Evolutionary conservation across 2,888 invertebrate genomes (phyloP).

Genomic region (Tyria jacobaeae): DNA sequence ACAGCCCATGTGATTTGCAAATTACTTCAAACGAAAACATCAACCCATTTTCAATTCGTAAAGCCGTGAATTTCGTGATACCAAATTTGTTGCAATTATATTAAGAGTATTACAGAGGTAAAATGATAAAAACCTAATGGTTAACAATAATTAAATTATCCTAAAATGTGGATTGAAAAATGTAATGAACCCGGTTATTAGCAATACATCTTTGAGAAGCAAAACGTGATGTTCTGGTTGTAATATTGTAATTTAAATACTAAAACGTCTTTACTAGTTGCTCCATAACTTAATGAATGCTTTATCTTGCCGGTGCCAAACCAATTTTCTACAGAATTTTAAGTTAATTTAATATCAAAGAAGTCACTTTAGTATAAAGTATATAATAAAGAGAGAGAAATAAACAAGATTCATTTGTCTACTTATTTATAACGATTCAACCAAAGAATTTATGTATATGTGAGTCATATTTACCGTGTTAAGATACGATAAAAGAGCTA

Average conservation of each 20-base stretch:
- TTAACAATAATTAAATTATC: too few relatives aligned
- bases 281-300: conserved; percentile 20
- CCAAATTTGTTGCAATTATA: background rate
- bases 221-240: background rate
- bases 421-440: too few relatives aligned
- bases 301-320: conserved; percentile 15
- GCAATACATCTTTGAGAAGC: too few relatives aligned
- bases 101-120: too few relatives aligned
- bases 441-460: too few relatives aligned
- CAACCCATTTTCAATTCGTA: background rate
- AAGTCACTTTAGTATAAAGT: background rate
- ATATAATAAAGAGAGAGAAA: background rate
- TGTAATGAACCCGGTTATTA: too few relatives aligned
- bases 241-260: too few relatives aligned
- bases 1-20: background rate
- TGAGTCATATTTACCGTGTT: too few relatives aligned
- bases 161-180: too few relatives aligned
- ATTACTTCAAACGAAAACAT: background rate
- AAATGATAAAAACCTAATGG: too few relatives aligned
- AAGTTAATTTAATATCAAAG: conserved; percentile 6
- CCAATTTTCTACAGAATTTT: conserved; percentile 14
- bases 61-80: background rate
- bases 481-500: too few relatives aligned
- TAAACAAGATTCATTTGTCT: too few relatives aligned
- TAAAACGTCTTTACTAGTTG: conserved; percentile 9